Evolutionary conservation across 2,797 vertebrate species (phyloP).

Genomic region (Varecia variegata): DNA sequence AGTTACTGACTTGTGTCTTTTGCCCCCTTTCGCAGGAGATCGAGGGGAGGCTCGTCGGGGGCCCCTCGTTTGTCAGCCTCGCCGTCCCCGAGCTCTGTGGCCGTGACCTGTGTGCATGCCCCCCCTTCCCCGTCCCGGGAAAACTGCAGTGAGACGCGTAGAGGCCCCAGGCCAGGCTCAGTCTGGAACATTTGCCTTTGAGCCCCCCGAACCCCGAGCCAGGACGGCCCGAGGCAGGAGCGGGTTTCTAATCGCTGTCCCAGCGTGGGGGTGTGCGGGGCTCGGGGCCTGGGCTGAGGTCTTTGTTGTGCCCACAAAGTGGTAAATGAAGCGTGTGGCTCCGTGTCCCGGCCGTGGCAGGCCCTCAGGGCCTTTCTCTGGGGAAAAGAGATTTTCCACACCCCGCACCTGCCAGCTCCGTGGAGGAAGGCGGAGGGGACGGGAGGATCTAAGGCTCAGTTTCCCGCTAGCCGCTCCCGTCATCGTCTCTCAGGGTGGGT

Average conservation of each 20-base stretch:
- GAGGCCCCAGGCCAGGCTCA: background rate
- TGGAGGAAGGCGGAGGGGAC: background rate
- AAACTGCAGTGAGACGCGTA: background rate
- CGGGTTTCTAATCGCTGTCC: constrained; percentile 47
- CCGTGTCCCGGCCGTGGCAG: background rate
- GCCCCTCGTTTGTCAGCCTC: fast-evolving
- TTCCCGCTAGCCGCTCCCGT: constrained; percentile 59
- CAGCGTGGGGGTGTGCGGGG: background rate
- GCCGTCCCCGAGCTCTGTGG: background rate
- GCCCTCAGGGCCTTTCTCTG: constrained; percentile 4
- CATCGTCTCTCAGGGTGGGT: background rate
- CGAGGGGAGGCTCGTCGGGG: fast-evolving
- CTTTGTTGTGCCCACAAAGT: constrained; percentile 78
- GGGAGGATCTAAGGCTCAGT: background rate
- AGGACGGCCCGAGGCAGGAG: background rate
- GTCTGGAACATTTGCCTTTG: constrained; percentile 47
- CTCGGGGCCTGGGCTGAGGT: constrained; percentile 48
- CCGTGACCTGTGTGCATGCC: background rate
- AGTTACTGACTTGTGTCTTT: background rate
- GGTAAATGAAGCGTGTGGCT: constrained; percentile 71
- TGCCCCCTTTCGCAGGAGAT: fast-evolving
- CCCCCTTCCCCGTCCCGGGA: background rate
- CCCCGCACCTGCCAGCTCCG: constrained; percentile 6
- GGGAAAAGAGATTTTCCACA: constrained; percentile 48
- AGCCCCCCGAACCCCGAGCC: constrained; percentile 45